phyloP scores from a whole-genome alignment of 2,113 vertebrate species.

The Catharus bicknelli region DNA sequence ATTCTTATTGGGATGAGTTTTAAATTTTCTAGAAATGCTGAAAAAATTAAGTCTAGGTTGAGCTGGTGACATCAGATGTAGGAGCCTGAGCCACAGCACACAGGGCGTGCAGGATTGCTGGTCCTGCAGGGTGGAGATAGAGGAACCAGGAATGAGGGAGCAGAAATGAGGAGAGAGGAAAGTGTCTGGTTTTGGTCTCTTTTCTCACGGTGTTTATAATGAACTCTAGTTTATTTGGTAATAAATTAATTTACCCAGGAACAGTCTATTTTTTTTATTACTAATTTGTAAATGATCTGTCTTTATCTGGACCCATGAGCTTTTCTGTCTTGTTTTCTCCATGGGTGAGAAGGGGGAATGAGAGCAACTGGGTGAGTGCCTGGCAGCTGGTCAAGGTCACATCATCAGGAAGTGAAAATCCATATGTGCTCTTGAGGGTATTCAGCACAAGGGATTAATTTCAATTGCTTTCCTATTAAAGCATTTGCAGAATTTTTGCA shows the following conservation, averaged over 20 bases:
- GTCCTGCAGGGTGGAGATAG: background rate
- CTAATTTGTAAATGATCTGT: background rate
- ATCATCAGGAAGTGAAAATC: background rate
- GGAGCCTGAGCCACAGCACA: background rate
- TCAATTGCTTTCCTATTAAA: background rate
- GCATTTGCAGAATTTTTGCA: background rate
- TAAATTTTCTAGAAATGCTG: fast-evolving
- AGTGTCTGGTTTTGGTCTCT: background rate
- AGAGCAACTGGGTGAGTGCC: background rate
- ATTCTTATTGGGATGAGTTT: background rate
- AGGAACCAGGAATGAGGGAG: background rate
- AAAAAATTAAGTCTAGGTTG: background rate
- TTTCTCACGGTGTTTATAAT: background rate
- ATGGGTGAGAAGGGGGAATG: background rate
- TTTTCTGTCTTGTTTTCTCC: background rate
- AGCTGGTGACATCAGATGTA: background rate
- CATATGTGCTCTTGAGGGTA: background rate
- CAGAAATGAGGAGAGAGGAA: fast-evolving
- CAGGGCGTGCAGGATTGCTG: fast-evolving
- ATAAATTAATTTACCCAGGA: background rate
- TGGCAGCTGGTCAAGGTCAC: background rate
- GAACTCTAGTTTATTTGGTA: background rate
- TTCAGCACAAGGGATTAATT: background rate
- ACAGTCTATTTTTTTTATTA: background rate
- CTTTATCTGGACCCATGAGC: background rate